Percentiles rank a stretch among this genome's conserved stretches.
Evolutionary conservation across 1,140 invertebrate species (phyloP).

Genomic region (Drosophila orena): DNA sequence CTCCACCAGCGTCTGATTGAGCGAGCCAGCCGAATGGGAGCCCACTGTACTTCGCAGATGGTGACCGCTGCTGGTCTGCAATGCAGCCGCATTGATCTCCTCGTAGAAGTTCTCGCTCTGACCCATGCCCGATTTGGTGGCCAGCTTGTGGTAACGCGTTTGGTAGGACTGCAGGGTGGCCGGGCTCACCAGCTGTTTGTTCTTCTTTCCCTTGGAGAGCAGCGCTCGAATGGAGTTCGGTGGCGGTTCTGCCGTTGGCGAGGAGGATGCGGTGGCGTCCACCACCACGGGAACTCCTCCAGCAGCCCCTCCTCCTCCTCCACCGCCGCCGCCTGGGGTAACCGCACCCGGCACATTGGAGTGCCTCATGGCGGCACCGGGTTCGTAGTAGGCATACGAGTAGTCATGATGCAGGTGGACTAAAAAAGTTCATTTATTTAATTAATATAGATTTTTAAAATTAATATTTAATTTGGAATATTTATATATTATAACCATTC

Average conservation of each 20-base stretch:
- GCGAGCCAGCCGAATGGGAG: conserved; percentile 84
- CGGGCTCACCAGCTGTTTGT: conserved; percentile 71
- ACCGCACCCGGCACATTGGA: conserved; percentile 86
- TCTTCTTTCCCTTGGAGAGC: conserved; percentile 78
- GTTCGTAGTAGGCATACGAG: conserved; percentile 92
- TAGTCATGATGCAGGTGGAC: conserved; percentile 85
- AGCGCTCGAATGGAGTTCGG: conserved; percentile 84
- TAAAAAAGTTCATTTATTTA: not conserved
- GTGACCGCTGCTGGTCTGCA: conserved; percentile 68
- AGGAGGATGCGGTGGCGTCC: conserved; percentile 24
- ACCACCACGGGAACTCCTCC: not conserved
- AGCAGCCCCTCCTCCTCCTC: not conserved
- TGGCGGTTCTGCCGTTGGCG: conserved; percentile 35
- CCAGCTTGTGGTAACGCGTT: conserved; percentile 66
- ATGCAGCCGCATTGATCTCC: conserved; percentile 88
- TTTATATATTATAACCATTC: no score
- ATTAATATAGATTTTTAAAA: not conserved
- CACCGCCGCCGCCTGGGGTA: not conserved
- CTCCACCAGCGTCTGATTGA: conserved; percentile 89
- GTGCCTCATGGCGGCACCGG: conserved; percentile 86
- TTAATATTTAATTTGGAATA: no score
- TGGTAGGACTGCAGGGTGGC: conserved; percentile 74
- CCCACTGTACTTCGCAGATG: conserved; percentile 51
- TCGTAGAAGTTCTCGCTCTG: conserved; percentile 95
- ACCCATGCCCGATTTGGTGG: conserved; percentile 86